Percentiles rank a stretch among this genome's conserved stretches.
phyloP scores from a whole-genome alignment of 2,797 vertebrate genomes.

The Anguilla obscura region DNA sequence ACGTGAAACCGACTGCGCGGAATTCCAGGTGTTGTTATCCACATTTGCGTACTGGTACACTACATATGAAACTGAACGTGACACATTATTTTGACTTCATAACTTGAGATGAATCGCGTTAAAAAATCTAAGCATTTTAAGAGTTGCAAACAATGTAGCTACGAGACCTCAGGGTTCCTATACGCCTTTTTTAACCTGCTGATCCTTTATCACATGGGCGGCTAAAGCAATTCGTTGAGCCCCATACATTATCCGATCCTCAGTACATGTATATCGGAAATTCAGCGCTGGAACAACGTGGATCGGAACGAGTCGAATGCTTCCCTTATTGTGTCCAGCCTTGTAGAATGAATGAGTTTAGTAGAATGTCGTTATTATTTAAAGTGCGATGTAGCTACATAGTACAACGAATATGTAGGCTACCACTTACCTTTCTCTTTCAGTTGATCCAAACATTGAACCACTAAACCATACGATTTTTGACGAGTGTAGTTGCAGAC shows the following conservation, averaged over 20 bases:
- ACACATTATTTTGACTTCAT: not conserved
- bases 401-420: not conserved
- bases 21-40: not conserved
- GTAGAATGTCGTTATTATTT: not conserved
- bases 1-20: slow-evolving; percentile 22
- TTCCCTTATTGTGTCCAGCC: not conserved
- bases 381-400: not conserved
- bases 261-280: not conserved
- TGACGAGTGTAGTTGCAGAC: slow-evolving; percentile 70
- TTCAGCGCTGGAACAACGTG: not conserved
- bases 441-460: slow-evolving; percentile 64
- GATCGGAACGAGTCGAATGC: not conserved
- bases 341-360: not conserved
- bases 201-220: not conserved
- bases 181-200: not conserved
- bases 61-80: not conserved
- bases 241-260: not conserved
- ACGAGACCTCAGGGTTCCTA: not conserved
- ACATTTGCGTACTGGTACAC: not conserved
- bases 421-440: slow-evolving; percentile 68
- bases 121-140: not conserved
- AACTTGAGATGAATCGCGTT: not conserved
- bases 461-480: slow-evolving; percentile 64
- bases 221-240: not conserved
- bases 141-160: not conserved